These are phyloP conservation scores for Lysandra bellargus DNA, from an alignment of 2,888 invertebrate species.

Conservation along the genomic window DNA sequence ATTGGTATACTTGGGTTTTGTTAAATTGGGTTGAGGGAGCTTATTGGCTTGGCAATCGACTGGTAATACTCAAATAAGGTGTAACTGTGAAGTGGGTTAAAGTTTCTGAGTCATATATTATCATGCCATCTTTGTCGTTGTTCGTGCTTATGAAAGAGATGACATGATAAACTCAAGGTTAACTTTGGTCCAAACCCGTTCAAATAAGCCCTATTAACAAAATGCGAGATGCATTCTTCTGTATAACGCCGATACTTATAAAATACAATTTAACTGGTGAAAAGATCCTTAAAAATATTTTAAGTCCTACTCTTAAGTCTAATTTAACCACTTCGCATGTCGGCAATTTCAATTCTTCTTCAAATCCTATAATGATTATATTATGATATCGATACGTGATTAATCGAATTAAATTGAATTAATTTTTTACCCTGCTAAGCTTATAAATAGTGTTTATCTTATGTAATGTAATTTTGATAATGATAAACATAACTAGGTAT, in stretches of 20 bases:
- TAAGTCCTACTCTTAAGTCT: no score
- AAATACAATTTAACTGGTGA: background rate
- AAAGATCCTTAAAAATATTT: background rate
- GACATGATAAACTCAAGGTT: background rate
- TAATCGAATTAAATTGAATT: background rate
- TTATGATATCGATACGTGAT: background rate
- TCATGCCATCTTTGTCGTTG: no score
- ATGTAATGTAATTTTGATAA: background rate
- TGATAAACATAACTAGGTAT: background rate
- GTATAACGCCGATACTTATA: background rate
- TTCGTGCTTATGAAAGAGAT: no score
- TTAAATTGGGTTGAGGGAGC: constrained; percentile 28
- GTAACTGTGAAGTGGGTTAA: background rate
- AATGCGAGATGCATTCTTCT: background rate
- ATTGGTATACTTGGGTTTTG: background rate
- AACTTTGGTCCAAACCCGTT: background rate
- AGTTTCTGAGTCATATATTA: no score
- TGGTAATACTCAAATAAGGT: background rate
- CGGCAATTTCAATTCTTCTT: background rate
- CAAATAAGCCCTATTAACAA: no score
- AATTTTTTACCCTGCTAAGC: background rate
- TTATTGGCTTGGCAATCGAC: constrained; percentile 10
- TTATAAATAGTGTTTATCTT: background rate
- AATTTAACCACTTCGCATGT: background rate
- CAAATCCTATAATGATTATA: background rate